Conservation (phyloP, 37 sponge, comb jelly and placozoan species). For the Spongia lamella region DNA sequence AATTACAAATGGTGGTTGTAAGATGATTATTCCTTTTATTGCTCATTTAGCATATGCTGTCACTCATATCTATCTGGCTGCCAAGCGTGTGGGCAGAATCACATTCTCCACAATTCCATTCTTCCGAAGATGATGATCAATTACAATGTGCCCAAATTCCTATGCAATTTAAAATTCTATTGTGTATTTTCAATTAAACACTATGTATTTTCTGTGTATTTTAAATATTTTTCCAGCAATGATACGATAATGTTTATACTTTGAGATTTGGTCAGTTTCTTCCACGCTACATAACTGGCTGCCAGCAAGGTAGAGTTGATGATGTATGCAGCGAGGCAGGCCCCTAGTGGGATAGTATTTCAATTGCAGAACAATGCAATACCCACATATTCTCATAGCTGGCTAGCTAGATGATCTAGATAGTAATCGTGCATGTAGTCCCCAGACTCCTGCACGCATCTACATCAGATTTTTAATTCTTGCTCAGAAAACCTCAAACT, state of each 20-base stretch:
- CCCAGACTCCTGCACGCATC: no score
- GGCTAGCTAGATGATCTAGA: no score
- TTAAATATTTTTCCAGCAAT: not conserved
- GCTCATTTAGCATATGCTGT: slow-evolving; percentile 70
- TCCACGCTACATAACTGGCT: not conserved
- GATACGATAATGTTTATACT: slow-evolving; percentile 2
- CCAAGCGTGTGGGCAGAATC: slow-evolving; percentile 62
- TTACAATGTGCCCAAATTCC: no score
- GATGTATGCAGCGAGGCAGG: slow-evolving; percentile 34
- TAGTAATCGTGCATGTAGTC: no score
- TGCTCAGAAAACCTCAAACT: no score
- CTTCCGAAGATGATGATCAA: slow-evolving; percentile 23
- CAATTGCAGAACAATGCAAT: not conserved
- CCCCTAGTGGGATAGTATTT: not conserved
- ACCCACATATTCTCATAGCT: no score
- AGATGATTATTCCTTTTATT: no score
- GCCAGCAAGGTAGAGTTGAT: slow-evolving; percentile 27
- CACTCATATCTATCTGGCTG: slow-evolving; percentile 66
- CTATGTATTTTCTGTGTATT: not conserved
- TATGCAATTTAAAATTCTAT: slow-evolving; percentile 13
- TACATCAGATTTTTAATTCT: no score
- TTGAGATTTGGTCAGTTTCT: not conserved
- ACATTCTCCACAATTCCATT: slow-evolving; percentile 66
- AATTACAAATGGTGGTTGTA: no score
- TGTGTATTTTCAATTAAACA: not conserved